phyloP scores from a whole-genome alignment of 2,797 vertebrate genomes.

The Falco naumanni region DNA sequence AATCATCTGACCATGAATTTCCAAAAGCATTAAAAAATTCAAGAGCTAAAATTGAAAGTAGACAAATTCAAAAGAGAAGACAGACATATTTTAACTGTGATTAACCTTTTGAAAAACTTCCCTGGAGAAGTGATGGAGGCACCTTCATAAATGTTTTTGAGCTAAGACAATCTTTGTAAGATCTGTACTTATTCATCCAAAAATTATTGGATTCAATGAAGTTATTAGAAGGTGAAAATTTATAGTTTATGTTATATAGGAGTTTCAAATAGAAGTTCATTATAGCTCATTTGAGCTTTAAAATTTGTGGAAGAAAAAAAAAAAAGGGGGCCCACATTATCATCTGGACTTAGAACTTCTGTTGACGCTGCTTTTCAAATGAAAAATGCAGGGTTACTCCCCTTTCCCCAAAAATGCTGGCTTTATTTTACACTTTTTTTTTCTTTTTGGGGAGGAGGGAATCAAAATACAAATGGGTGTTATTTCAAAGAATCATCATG shows the following conservation, averaged over 20 bases:
- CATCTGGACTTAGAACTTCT: not conserved
- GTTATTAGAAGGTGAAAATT: slow-evolving; percentile 55
- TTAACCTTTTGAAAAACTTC: slow-evolving; percentile 50
- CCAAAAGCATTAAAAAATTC: slow-evolving; percentile 28
- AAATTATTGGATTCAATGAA: slow-evolving; percentile 27
- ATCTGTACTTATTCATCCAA: slow-evolving; percentile 34
- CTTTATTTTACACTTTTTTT: not conserved
- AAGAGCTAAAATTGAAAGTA: not conserved
- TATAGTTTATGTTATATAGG: slow-evolving; percentile 16
- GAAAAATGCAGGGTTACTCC: not conserved
- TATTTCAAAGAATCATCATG: not conserved
- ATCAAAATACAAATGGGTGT: not conserved
- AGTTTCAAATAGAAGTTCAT: slow-evolving; percentile 24
- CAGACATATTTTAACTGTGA: not conserved
- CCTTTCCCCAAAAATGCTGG: not conserved
- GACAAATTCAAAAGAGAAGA: slow-evolving; percentile 12
- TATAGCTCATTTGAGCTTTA: slow-evolving; percentile 15
- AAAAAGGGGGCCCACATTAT: not conserved
- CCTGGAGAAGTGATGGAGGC: slow-evolving; percentile 7
- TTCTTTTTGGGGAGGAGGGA: not conserved
- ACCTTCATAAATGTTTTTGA: slow-evolving; percentile 33
- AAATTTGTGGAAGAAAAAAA: not conserved
- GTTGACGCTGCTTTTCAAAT: not conserved
- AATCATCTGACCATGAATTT: slow-evolving; percentile 4
- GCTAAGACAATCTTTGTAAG: slow-evolving; percentile 25